Evolutionary conservation across 2,797 vertebrate species (phyloP).

Genomic region (Coregonus suidteri): DNA sequence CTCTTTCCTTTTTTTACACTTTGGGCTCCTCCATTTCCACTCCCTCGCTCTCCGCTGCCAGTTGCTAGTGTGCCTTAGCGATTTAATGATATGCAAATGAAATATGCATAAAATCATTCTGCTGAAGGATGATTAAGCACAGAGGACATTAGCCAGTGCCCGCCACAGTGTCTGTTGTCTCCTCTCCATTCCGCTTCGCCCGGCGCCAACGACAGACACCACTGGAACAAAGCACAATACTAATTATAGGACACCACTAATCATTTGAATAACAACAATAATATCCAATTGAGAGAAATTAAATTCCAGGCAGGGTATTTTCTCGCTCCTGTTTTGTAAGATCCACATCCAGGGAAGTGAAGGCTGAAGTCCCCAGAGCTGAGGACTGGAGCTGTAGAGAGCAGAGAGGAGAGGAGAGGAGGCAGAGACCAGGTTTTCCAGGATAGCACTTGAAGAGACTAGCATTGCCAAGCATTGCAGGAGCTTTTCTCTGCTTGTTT

Average conservation of each 20-base stretch:
- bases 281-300: slow-evolving; percentile 79
- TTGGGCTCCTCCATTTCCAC: slow-evolving; percentile 74
- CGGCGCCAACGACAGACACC: slow-evolving; percentile 67
- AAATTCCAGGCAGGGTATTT: slow-evolving; percentile 71
- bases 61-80: slow-evolving; percentile 77
- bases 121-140: slow-evolving; percentile 99
- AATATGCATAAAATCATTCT: slow-evolving; percentile 99
- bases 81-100: slow-evolving; percentile 99
- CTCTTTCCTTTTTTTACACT: slow-evolving; percentile 65
- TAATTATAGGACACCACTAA: slow-evolving; percentile 68
- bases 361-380: slow-evolving; percentile 73
- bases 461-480: slow-evolving; percentile 69
- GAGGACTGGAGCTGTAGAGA: slow-evolving; percentile 71
- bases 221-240: slow-evolving; percentile 70
- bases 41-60: slow-evolving; percentile 72
- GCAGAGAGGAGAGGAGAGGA: slow-evolving; percentile 58
- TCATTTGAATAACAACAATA: slow-evolving; percentile 73
- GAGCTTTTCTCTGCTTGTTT: slow-evolving; percentile 82
- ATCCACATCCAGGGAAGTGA: slow-evolving; percentile 75
- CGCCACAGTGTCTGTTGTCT: slow-evolving; percentile 78
- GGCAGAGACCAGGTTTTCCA: slow-evolving; percentile 73
- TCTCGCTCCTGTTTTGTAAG: slow-evolving; percentile 75
- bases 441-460: slow-evolving; percentile 75
- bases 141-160: slow-evolving; percentile 90
- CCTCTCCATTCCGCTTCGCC: slow-evolving; percentile 76